Evolutionary conservation across 2,113 vertebrate genomes (phyloP).

Genomic region (Menura novaehollandiae): DNA sequence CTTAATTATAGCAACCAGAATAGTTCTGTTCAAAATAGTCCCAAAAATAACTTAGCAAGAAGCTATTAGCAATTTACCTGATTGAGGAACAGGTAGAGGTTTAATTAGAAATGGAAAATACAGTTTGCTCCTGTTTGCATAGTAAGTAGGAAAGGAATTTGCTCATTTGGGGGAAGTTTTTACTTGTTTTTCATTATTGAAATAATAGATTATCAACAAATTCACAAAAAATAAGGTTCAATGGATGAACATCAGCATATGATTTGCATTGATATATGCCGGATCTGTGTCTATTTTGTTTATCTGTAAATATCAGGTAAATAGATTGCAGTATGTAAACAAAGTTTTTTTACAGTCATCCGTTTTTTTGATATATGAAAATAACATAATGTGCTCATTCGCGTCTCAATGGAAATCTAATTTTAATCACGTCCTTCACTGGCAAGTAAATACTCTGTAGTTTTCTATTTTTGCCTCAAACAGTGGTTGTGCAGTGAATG

Average conservation of each 20-base stretch:
- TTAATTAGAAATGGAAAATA: constrained; percentile 43
- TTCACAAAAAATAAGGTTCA: neutral
- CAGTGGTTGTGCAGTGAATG: neutral
- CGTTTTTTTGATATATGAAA: neutral
- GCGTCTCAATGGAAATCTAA: neutral
- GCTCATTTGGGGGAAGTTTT: neutral
- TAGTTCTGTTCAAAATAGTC: constrained; percentile 34
- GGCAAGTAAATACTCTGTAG: neutral
- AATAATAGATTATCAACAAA: constrained; percentile 20
- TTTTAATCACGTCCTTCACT: neutral
- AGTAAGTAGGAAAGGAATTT: constrained; percentile 13
- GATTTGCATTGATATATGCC: constrained; percentile 7
- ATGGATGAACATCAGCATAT: neutral
- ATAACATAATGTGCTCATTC: neutral
- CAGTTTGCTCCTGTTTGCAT: constrained; percentile 41
- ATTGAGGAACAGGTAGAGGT: constrained; percentile 14
- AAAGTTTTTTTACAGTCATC: neutral
- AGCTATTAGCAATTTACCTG: constrained; percentile 44
- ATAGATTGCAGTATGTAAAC: neutral
- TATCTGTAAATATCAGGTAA: constrained; percentile 27
- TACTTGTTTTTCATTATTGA: constrained; percentile 1
- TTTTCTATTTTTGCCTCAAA: neutral
- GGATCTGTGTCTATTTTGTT: neutral
- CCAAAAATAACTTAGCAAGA: constrained; percentile 43
- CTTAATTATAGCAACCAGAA: constrained; percentile 59